Evolutionary conservation across 2,888 invertebrate species (phyloP).

Genomic region (Stegophylla sp.): DNA sequence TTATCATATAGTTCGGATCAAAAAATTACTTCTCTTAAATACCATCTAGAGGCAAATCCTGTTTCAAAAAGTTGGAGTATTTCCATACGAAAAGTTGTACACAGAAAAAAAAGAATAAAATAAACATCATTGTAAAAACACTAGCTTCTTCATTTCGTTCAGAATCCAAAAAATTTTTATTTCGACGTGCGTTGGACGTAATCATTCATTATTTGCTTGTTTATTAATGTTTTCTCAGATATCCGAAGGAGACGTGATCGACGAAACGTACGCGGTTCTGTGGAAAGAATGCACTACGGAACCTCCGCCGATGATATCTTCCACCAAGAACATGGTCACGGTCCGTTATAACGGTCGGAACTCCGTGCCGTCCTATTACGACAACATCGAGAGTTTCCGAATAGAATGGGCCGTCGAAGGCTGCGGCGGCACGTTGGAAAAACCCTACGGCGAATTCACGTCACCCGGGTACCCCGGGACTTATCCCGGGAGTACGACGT

Average conservation of each 20-base stretch:
- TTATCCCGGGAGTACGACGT: conserved; percentile 64
- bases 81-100: too few species aligned
- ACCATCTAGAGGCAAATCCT: too few species aligned
- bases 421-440: conserved; percentile 73
- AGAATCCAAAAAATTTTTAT: too few species aligned
- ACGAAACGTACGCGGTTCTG: conserved; percentile 40
- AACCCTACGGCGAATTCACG: conserved; percentile 68
- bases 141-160: too few species aligned
- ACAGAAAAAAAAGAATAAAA: too few species aligned
- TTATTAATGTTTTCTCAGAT: too few species aligned
- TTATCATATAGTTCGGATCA: too few species aligned
- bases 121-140: too few species aligned
- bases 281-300: conserved; percentile 60
- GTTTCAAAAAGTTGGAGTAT: too few species aligned
- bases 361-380: background rate
- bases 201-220: too few species aligned
- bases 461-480: conserved; percentile 65
- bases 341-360: conserved; percentile 67
- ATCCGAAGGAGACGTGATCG: conserved; percentile 26
- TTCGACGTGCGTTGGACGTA: too few species aligned
- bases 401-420: conserved; percentile 74
- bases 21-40: too few species aligned
- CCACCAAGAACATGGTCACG: conserved; percentile 70
- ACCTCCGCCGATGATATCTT: conserved; percentile 68
- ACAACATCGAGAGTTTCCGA: conserved; percentile 72